phyloP scores from a whole-genome alignment of 2,113 vertebrate species.

The Paedocypris sp. region DNA sequence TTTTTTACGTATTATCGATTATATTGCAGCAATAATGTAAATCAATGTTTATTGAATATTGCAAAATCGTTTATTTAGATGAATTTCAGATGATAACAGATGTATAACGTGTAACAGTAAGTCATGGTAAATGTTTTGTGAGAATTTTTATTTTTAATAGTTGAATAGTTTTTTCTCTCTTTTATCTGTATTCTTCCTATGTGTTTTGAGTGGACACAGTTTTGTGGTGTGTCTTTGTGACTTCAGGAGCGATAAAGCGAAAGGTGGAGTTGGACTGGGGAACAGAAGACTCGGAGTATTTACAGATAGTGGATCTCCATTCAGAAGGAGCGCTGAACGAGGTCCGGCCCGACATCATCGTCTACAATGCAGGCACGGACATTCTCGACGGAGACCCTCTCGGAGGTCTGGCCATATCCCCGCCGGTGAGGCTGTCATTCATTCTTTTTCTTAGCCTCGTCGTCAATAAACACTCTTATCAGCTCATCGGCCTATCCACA shows the following conservation, averaged over 20 bases:
- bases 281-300: slow-evolving; percentile 81
- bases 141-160: too few relatives aligned
- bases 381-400: slow-evolving; percentile 83
- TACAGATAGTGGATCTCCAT: slow-evolving; percentile 75
- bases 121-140: too few relatives aligned
- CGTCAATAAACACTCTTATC: background rate
- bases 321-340: slow-evolving; percentile 72
- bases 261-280: slow-evolving; percentile 91
- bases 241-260: slow-evolving; percentile 78
- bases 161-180: too few relatives aligned
- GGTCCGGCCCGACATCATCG: slow-evolving; percentile 68
- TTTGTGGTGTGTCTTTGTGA: background rate
- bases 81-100: too few relatives aligned
- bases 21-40: too few relatives aligned
- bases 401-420: slow-evolving; percentile 83
- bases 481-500: background rate
- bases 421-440: slow-evolving; percentile 62
- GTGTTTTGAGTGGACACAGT: too few relatives aligned
- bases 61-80: too few relatives aligned
- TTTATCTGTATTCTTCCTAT: too few relatives aligned
- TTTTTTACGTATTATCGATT: too few relatives aligned
- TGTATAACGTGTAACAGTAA: too few relatives aligned
- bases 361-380: slow-evolving; percentile 92
- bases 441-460: background rate
- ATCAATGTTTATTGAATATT: too few relatives aligned